phyloP scores from a whole-genome alignment of 2,797 vertebrate species.

The Spinibarbus caldwelli region DNA sequence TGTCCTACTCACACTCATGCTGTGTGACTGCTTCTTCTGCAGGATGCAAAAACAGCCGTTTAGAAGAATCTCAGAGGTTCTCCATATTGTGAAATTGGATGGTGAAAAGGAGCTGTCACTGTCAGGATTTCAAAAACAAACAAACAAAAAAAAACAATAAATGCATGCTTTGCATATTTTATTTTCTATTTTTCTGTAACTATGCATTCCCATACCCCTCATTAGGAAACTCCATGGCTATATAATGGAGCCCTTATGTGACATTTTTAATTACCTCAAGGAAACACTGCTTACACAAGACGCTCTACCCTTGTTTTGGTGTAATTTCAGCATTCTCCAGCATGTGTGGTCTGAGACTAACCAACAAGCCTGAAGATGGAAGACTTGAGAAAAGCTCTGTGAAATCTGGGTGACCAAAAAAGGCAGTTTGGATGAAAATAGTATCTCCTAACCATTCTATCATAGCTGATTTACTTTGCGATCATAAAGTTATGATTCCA shows the following conservation, averaged over 20 bases:
- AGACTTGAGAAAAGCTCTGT: not conserved
- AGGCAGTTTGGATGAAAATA: not conserved
- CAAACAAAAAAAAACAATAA: not conserved
- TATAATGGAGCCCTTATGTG: conserved; percentile 23
- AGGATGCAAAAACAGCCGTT: not conserved
- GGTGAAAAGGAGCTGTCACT: not conserved
- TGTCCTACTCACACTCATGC: conserved; percentile 1
- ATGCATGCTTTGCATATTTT: not conserved
- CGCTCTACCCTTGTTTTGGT: not conserved
- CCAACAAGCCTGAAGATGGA: conserved; percentile 15
- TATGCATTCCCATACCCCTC: conserved; percentile 1
- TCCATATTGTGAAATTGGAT: not conserved
- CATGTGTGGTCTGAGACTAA: conserved; percentile 25
- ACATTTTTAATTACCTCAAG: conserved; percentile 24
- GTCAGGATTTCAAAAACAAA: not conserved
- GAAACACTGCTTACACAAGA: conserved; percentile 28
- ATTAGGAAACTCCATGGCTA: conserved; percentile 7
- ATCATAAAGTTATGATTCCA: not conserved
- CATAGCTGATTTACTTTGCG: not conserved
- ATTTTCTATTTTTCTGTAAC: not conserved
- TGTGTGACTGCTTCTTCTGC: not conserved
- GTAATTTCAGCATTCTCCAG: conserved; percentile 15
- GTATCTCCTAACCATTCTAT: not conserved
- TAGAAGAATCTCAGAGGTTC: not conserved
- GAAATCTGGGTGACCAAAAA: conserved; percentile 9